Evolutionary conservation across 1,140 invertebrate genomes (phyloP), one percentile per base, ranked within the genome.

Genomic region (Scylla paramamosain): DNA sequence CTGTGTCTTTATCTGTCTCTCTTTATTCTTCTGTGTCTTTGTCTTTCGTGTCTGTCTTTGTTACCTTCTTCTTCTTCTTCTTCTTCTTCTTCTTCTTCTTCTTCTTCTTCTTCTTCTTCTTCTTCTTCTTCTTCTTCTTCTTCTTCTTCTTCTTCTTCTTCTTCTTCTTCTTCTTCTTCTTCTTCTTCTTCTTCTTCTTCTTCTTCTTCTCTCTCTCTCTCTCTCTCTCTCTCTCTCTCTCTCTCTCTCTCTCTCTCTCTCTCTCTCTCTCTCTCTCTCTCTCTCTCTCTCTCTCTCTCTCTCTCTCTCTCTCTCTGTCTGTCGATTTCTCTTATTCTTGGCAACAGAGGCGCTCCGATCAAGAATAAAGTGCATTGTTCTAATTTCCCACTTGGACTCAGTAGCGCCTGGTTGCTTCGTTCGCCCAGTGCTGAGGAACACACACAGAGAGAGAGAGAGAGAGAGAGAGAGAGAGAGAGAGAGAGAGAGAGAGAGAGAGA

Each of bases 401-500:
- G n/a, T n/a, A n/a, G n/a, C n/a, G n/a, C n/a, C n/a, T n/a, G n/a
- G n/a, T n/a, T n/a, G n/a, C n/a, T n/a, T n/a, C n/a, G n/a, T n/a
- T n/a, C n/a, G n/a, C n/a, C n/a, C n/a, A n/a, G n/a, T n/a, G n/a
- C n/a, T n/a, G n/a, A n/a, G n/a, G n/a, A n/a, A n/a, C n/a, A n/a
- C n/a, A n/a, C n/a, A n/a, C n/a, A n/a, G n/a, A n/a, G 83, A 86
- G 83, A 86, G 83, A 86, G 83, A 86, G 83, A 86, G 83, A 86
- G 83, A 86, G 83, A 86, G 83, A 86, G 46, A 48, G 46, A 48
- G 46, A 48, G 46, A 48, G 46, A 48, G 46, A 48, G 46, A 48
- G 46, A 48, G 46, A 48, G 46, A 48, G 46, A 48, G 46, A 48
- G 46, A 48, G 46, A 48, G 46, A 48, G 46, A 48, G 46, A 48